phyloP scores from a whole-genome alignment of 2,888 invertebrate genomes.

The Gandaritis pyraliata region DNA sequence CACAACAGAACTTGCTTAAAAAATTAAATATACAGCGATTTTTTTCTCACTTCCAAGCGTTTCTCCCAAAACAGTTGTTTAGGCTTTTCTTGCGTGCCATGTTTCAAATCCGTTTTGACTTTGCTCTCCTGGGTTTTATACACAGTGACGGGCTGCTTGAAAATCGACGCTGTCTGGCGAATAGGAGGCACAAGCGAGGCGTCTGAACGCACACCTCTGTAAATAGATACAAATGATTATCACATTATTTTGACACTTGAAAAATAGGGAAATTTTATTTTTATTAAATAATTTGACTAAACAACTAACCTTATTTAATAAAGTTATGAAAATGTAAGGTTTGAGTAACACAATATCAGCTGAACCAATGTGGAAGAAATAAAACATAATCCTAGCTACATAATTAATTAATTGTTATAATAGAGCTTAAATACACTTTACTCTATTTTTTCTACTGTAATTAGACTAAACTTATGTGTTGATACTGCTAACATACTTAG shows the following conservation, averaged over 20 bases:
- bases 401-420: too few relatives aligned
- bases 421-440: too few relatives aligned
- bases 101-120: conserved; percentile 95
- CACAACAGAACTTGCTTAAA: too few relatives aligned
- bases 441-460: too few relatives aligned
- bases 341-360: too few relatives aligned
- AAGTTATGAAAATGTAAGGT: too few relatives aligned
- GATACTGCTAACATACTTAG: too few relatives aligned
- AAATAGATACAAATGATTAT: not conserved
- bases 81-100: conserved; percentile 96
- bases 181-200: conserved; percentile 97
- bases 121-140: conserved; percentile 96
- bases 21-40: not conserved
- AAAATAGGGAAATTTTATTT: too few relatives aligned
- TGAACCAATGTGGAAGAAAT: too few relatives aligned
- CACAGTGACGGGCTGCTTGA: conserved; percentile 99
- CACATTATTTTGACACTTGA: not conserved
- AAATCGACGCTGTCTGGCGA: conserved; percentile 98
- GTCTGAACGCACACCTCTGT: conserved; percentile 92
- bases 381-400: too few relatives aligned
- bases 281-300: not conserved
- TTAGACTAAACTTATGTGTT: too few relatives aligned
- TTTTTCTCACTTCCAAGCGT: conserved; percentile 81
- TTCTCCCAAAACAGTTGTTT: conserved; percentile 95
- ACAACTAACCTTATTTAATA: not conserved